phyloP scores from a whole-genome alignment of 2,797 vertebrate species.

The Botia kubotai region DNA sequence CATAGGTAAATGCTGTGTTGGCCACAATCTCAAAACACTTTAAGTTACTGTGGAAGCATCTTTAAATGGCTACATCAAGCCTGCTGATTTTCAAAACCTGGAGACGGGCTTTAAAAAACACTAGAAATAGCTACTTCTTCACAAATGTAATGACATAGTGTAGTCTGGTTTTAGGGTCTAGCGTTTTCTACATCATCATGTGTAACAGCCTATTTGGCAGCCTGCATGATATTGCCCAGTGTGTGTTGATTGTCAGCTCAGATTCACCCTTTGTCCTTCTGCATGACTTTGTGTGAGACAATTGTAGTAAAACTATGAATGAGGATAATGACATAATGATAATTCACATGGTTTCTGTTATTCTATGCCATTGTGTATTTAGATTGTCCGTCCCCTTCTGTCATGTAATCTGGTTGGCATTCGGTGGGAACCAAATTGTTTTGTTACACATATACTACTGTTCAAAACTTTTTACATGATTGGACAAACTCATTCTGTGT shows the following conservation, averaged over 20 bases:
- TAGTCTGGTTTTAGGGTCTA: not conserved
- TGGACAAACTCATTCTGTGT: no score
- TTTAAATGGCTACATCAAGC: constrained; percentile 47
- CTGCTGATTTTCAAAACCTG: constrained; percentile 41
- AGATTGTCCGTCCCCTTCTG: not conserved
- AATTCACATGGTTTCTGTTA: constrained; percentile 34
- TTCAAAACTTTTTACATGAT: not conserved
- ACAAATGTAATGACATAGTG: not conserved
- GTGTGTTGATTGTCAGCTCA: constrained; percentile 26
- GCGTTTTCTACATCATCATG: constrained; percentile 37
- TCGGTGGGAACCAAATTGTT: not conserved
- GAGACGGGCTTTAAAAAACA: constrained; percentile 8
- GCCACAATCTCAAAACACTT: constrained; percentile 49
- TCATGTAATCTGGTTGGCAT: not conserved
- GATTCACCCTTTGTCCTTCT: constrained; percentile 6
- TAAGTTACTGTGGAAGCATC: constrained; percentile 46
- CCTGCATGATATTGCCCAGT: constrained; percentile 31
- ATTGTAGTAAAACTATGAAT: constrained; percentile 35
- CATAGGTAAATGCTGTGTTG: constrained; percentile 61
- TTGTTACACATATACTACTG: constrained; percentile 8
- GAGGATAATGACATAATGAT: constrained; percentile 33
- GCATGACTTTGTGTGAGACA: constrained; percentile 35
- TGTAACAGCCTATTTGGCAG: constrained; percentile 56
- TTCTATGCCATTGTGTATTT: constrained; percentile 13
- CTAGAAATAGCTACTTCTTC: not conserved